phyloP scores from a whole-genome alignment of 2,113 vertebrate genomes.

The Condylura cristata region DNA sequence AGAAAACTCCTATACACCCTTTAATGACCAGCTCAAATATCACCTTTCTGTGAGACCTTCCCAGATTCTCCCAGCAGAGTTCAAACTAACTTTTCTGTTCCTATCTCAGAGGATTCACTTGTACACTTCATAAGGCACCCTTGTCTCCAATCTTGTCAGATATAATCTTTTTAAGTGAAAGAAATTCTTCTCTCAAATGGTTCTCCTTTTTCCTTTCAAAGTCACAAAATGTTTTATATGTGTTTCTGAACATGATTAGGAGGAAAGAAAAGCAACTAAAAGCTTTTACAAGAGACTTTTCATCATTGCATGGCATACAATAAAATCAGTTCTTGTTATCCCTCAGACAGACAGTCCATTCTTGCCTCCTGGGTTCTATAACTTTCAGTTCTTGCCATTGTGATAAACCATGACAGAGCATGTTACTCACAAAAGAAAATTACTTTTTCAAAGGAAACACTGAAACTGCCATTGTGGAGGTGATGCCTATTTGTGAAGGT shows the following conservation, averaged over 20 bases:
- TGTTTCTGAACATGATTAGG: constrained; percentile 54
- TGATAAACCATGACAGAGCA: constrained; percentile 66
- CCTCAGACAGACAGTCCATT: constrained; percentile 43
- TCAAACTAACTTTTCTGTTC: neutral
- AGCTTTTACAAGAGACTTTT: constrained; percentile 75
- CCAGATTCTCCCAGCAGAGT: neutral
- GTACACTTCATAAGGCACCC: neutral
- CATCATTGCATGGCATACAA: constrained; percentile 56
- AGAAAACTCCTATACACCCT: neutral
- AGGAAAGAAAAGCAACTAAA: constrained; percentile 70
- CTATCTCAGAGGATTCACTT: neutral
- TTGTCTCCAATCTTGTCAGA: constrained; percentile 29
- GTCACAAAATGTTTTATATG: constrained; percentile 47
- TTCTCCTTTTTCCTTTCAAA: constrained; percentile 47
- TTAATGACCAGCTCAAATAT: neutral
- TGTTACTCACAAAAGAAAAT: constrained; percentile 76
- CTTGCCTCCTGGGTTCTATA: constrained; percentile 41
- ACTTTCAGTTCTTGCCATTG: constrained; percentile 52
- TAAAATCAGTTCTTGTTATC: constrained; percentile 68
- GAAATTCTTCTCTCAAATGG: constrained; percentile 66
- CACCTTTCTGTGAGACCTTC: neutral
- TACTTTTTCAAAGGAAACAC: constrained; percentile 71
- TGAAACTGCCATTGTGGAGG: constrained; percentile 57
- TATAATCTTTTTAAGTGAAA: constrained; percentile 56
- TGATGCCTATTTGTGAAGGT: constrained; percentile 66